Base-by-base conservation (phyloP, 2,113 vertebrate genomes). In the Anguilla japonica region DNA sequence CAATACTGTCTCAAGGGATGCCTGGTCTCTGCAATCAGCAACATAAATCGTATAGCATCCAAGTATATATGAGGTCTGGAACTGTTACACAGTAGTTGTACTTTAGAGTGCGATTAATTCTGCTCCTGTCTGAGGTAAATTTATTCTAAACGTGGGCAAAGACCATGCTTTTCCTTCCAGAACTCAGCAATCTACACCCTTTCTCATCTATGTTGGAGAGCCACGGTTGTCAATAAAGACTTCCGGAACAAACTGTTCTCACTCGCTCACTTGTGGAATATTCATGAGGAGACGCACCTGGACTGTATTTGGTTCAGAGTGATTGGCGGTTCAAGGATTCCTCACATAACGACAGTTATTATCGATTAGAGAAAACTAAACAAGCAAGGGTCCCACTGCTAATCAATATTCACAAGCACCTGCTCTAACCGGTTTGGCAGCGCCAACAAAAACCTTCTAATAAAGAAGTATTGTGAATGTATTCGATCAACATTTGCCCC, bases 391-490 rank as follows among this genome's bases (percentile, higher is more conserved):
- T 41, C 41, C 20, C 80, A 43, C 40, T 81, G 34, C 81, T 83
- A 56, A 34, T 83, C 46, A 56, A 56, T 81, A 81, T 81, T 81
- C 41, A 53, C 81, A 83, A 56, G 20, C 9, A 26, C 41, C 81
- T 56, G 9, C 46, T 22, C 0, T 26, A 67, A 67, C 60, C 26
- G 60, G 22, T 22, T 67, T 67, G 60, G 60, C 22, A 67, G 11
- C 5, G 11, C 60, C 26, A n/a, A 83, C 46, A 56, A 34, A 82
- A 13, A 26, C 50, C 13, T 14, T 53, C 50, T 11, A 53, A 9
- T 53, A 53, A 53, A 53, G 50, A 67, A 67, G 22, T 8, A 22
- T 26, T 67, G 60, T 67, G 60, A 67, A 22, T 67, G 20, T 67
- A 26, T 67, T 67, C 60, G 3, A 5, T 67, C 18, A 26, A 67